phyloP scores from a whole-genome alignment of 2,113 vertebrate genomes.

The Stictonetta naevosa region DNA sequence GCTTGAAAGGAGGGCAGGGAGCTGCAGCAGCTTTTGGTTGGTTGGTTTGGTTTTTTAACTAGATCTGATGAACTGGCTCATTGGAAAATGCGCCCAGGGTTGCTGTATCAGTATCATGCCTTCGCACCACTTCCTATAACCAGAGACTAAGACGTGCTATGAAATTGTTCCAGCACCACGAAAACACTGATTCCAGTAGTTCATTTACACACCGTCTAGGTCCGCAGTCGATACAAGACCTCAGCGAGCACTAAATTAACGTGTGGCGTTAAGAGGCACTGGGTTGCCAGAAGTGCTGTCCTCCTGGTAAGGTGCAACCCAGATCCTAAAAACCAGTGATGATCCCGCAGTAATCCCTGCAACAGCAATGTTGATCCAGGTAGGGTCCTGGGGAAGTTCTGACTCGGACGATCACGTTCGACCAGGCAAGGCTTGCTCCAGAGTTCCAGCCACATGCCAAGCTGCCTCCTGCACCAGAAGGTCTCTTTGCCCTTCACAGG shows the following conservation, averaged over 20 bases:
- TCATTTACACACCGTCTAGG: not conserved
- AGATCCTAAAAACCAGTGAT: not conserved
- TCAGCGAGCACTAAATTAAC: not conserved
- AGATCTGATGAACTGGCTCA: not conserved
- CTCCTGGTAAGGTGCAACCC: not conserved
- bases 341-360: not conserved
- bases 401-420: not conserved
- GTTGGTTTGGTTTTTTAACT: not conserved
- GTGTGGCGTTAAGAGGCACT: not conserved
- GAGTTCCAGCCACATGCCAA: not conserved
- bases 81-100: not conserved
- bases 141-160: not conserved
- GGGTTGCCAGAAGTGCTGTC: accelerated
- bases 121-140: not conserved
- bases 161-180: not conserved
- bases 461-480: not conserved
- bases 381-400: not conserved
- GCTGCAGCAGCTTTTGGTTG: not conserved
- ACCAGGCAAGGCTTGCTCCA: accelerated
- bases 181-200: not conserved
- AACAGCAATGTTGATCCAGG: not conserved
- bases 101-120: not conserved
- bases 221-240: not conserved
- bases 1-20: not conserved
- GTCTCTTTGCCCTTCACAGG: not conserved